A percentile compares a stretch with the other conserved stretches of the same genome.
phyloP scores from a whole-genome alignment of 2,888 invertebrate genomes.

The Deilephila elpenor region DNA sequence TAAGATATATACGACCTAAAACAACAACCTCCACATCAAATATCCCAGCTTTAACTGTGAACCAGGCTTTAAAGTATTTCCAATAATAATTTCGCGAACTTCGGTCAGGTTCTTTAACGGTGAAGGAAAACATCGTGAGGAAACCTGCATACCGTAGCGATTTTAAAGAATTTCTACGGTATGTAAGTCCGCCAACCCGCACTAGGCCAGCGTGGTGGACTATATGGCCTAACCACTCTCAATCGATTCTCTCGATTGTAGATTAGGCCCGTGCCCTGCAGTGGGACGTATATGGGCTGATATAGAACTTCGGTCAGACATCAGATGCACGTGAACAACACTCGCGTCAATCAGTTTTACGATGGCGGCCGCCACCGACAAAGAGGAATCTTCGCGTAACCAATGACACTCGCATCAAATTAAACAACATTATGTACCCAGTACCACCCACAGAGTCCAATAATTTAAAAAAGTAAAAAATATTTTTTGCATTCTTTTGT shows the following conservation, averaged over 20 bases:
- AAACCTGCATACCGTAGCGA: too few species aligned
- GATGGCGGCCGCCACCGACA: constrained; percentile 27
- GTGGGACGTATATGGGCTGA: too few species aligned
- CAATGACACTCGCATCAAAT: constrained; percentile 11
- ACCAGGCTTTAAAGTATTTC: not conserved
- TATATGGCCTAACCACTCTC: too few species aligned
- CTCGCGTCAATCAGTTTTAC: constrained; percentile 30
- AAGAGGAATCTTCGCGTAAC: constrained; percentile 27
- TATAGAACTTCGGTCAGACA: not conserved
- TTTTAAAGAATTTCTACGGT: too few species aligned
- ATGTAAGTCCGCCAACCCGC: too few species aligned
- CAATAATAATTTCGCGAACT: not conserved
- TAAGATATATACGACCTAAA: too few species aligned
- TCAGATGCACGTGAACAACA: constrained; percentile 12
- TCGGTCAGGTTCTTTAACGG: too few species aligned
- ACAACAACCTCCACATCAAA: not conserved
- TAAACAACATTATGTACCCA: constrained; percentile 5
- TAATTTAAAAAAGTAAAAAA: not conserved
- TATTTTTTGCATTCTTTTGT: not conserved
- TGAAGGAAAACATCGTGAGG: too few species aligned
- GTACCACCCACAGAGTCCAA: constrained; percentile 4
- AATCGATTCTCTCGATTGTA: too few species aligned
- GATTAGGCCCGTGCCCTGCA: too few species aligned
- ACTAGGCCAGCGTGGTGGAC: too few species aligned
- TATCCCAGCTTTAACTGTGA: not conserved